A percentile compares a stretch with the other conserved stretches of the same genome.
These are phyloP conservation scores for Schizaphis graminum DNA, from an alignment of 2,888 invertebrate species.

Conservation along the genomic window DNA sequence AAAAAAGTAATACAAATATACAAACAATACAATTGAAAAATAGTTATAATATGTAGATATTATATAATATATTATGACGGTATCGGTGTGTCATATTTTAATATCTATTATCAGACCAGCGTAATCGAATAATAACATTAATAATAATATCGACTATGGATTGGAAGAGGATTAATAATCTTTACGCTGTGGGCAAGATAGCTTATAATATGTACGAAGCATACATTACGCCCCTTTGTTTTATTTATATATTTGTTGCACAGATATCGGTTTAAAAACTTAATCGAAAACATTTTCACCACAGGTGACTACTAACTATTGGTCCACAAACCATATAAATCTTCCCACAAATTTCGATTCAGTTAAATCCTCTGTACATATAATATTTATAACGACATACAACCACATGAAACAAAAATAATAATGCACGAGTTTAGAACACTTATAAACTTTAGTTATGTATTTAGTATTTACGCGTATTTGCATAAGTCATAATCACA, in stretches of 20 bases:
- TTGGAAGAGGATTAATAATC: background rate
- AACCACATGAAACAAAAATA: background rate
- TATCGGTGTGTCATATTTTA: background rate
- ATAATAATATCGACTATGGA: background rate
- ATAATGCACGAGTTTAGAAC: background rate
- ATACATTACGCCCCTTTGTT: background rate
- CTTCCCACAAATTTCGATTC: background rate
- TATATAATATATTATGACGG: background rate
- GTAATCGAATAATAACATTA: constrained; percentile 2
- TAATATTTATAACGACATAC: background rate
- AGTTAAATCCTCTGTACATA: background rate
- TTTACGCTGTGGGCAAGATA: background rate
- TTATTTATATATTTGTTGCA: background rate
- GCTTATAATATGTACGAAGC: background rate
- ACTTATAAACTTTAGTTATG: background rate
- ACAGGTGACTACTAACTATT: background rate
- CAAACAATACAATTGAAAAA: background rate
- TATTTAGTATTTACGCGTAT: background rate
- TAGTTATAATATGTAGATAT: background rate
- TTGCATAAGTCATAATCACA: background rate
- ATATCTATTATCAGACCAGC: background rate
- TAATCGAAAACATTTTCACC: background rate
- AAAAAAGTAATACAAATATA: background rate
- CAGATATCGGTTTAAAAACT: background rate
- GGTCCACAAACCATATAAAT: background rate